These are phyloP conservation scores for Ardeotis arabs DNA, from an alignment of 2,113 vertebrate species.

Conservation along the genomic window DNA sequence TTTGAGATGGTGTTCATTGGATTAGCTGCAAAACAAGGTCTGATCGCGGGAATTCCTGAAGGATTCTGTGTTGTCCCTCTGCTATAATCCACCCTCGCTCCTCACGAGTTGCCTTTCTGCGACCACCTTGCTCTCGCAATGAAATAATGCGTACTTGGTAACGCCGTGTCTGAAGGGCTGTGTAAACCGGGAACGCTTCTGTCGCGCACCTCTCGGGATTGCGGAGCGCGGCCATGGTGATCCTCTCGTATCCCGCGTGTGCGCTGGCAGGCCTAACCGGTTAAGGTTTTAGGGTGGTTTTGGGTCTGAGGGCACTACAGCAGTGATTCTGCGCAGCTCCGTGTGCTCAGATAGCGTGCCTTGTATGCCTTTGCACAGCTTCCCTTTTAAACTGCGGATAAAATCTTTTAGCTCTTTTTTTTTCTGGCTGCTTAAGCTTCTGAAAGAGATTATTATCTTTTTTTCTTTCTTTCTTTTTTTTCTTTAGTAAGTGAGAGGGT, in stretches of 20 bases:
- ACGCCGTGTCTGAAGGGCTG: no score
- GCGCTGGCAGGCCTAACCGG: not conserved
- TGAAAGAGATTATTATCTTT: not conserved
- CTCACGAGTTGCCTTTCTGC: not conserved
- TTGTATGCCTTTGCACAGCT: not conserved
- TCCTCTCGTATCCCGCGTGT: not conserved
- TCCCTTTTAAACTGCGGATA: not conserved
- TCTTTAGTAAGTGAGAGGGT: not conserved
- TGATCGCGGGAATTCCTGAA: not conserved
- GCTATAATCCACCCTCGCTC: rapidly evolving
- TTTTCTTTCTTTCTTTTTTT: not conserved
- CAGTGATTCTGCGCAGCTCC: not conserved
- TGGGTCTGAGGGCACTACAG: not conserved
- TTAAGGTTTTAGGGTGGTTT: not conserved
- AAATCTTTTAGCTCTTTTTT: not conserved
- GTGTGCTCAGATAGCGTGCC: not conserved
- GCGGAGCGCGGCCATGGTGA: not conserved
- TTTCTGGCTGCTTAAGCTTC: not conserved
- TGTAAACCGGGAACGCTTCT: not conserved
- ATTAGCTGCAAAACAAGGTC: not conserved
- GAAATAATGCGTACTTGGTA: rapidly evolving
- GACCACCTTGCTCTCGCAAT: not conserved
- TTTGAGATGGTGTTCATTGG: not conserved
- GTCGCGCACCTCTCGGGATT: rapidly evolving
- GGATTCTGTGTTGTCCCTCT: not conserved